These are phyloP conservation scores for Zygogramma bicolorata DNA, from an alignment of 2,888 invertebrate species.

Conservation along the genomic window DNA sequence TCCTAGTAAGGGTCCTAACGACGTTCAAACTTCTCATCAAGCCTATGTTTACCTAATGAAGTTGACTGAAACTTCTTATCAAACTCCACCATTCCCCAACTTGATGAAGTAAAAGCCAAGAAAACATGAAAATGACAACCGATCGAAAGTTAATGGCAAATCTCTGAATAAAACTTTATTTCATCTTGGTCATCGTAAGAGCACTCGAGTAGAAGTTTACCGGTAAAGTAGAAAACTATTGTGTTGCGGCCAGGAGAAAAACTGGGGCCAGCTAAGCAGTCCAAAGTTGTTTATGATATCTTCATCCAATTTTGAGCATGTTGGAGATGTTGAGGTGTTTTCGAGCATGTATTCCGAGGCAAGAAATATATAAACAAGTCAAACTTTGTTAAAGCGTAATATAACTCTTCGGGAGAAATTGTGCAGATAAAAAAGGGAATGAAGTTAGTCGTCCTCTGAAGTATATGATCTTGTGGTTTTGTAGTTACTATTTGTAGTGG, in stretches of 20 bases:
- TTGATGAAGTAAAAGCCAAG: not conserved
- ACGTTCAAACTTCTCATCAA: constrained; percentile 27
- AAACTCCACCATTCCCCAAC: constrained; percentile 23
- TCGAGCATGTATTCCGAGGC: constrained; percentile 31
- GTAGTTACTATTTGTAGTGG: constrained; percentile 25
- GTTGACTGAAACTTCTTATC: constrained; percentile 29
- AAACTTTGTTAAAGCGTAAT: constrained; percentile 41
- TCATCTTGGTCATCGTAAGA: not conserved
- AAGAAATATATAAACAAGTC: constrained; percentile 43
- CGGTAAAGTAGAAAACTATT: not conserved
- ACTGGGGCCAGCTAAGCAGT: constrained; percentile 37
- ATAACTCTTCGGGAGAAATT: constrained; percentile 40
- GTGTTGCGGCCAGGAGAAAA: not conserved
- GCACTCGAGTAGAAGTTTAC: not conserved
- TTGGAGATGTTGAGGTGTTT: constrained; percentile 43
- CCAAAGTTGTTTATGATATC: constrained; percentile 50
- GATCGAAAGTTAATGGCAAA: not conserved
- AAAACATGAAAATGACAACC: constrained; percentile 1
- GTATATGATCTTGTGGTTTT: constrained; percentile 35
- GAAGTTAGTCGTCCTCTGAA: constrained; percentile 33
- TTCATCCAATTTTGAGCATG: constrained; percentile 44
- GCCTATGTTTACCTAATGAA: constrained; percentile 30
- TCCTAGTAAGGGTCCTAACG: constrained; percentile 18
- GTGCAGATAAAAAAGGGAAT: constrained; percentile 42
- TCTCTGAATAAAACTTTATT: not conserved